Evolutionary conservation across 2,888 invertebrate species (phyloP).

Genomic region (Acronicta aceris): DNA sequence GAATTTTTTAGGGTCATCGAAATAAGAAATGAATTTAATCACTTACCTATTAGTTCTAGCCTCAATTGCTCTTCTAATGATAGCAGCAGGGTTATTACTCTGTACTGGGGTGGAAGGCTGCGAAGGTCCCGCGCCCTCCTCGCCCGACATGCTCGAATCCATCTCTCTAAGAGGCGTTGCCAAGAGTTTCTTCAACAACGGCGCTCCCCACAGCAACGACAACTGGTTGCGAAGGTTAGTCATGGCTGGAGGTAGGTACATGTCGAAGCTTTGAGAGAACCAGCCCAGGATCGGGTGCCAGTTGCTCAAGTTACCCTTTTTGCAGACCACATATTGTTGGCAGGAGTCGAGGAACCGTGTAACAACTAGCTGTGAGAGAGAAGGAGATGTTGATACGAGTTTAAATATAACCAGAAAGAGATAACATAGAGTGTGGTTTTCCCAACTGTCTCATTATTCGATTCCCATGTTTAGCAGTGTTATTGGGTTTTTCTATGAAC

Average conservation of each 20-base stretch:
- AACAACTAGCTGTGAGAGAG: constrained; percentile 92
- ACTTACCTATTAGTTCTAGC: constrained; percentile 88
- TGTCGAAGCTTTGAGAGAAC: constrained; percentile 94
- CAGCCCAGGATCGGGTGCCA: constrained; percentile 99
- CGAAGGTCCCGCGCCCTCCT: constrained; percentile 88
- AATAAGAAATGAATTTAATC: neutral
- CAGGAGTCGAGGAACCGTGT: constrained; percentile 96
- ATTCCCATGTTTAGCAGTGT: too few relatives aligned
- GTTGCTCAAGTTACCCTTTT: constrained; percentile 97
- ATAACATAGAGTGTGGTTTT: too few relatives aligned
- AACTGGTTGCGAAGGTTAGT: constrained; percentile 92
- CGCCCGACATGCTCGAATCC: constrained; percentile 80
- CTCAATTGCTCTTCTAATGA: constrained; percentile 84
- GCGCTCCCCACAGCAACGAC: constrained; percentile 91
- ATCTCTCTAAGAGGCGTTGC: constrained; percentile 85
- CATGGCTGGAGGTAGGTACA: constrained; percentile 92
- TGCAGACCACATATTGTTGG: constrained; percentile 97
- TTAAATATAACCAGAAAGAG: too few relatives aligned
- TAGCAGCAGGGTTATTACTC: constrained; percentile 81
- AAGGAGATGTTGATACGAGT: too few relatives aligned
- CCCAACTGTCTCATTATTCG: too few relatives aligned
- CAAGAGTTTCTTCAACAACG: constrained; percentile 80
- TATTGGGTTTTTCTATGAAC: too few relatives aligned
- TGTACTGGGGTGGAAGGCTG: constrained; percentile 85
- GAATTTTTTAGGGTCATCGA: neutral